Base-by-base conservation (phyloP, 1,140 invertebrate species). In the Zaprionus vittiger region DNA sequence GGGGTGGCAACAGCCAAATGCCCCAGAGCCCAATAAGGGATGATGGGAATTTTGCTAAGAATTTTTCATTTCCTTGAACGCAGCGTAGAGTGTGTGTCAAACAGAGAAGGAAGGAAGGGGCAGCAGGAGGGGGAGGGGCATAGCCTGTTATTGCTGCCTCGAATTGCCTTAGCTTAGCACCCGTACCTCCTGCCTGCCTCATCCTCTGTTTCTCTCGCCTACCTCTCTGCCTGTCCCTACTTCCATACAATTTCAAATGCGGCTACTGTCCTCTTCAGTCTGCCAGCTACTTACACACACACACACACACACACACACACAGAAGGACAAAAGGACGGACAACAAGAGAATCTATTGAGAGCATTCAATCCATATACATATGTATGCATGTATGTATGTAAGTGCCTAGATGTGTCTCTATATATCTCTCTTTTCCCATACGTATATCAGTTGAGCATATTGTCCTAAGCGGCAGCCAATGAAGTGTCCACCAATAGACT, bases 41-140 rank as follows among this genome's bases (percentile, higher is more conserved):
- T 90, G 85, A 90, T 90, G 85, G 85, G 85, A 90, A 90, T 90
- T 90, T 90, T 66, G 72, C 79, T 85, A 90, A 85, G 85, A 90
- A 90, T 90, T 90, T 90, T 90, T 90, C 85, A 90, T 90, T 90
- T 90, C 85, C 85, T 90, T 86, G 80, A 75, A 75, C 85, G 70
- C 68, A 69, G 73, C 44, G 55, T 63, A 66, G 79, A 61, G 38
- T 56, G 67, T 80, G 67, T 77, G 81, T 69, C 61, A 71, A 49
- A 60, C 31, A 34, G 37, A 14, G 12, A 9, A 47, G 14, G 31
- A 28, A 28, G 38, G 24, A 7, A 6, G 57, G 20, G 22, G 24
- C 20, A 20, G 20, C 20, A 22, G 15, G 22, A 52, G 66, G 31
- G 26, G 78, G 68, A 57, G 84, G 84, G 66, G 78, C 83, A 69